These are phyloP conservation scores for Encarsia formosa DNA, from an alignment of 2,888 invertebrate genomes.

Conservation along the genomic window DNA sequence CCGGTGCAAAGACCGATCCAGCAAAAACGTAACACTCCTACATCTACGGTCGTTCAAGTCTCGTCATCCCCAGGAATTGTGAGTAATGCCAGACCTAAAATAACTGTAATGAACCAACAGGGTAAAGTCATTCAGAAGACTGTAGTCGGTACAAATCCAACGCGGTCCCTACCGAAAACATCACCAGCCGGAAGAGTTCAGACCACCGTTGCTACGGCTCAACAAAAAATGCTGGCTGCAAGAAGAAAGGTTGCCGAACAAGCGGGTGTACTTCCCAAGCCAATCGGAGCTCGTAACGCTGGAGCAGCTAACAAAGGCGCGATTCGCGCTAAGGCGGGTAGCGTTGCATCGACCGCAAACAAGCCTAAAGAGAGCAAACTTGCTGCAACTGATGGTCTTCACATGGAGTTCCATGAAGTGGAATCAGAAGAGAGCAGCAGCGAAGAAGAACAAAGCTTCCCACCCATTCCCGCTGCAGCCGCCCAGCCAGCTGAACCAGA, in stretches of 20 bases:
- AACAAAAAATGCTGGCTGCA: conserved; percentile 47
- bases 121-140: conserved; percentile 38
- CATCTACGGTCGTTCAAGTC: conserved; percentile 27
- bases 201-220: conserved; percentile 45
- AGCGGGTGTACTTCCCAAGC: conserved; percentile 41
- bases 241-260: conserved; percentile 48
- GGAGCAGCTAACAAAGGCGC: neutral
- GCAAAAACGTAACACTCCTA: conserved; percentile 22
- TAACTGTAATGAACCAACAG: conserved; percentile 36
- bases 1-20: conserved; percentile 18
- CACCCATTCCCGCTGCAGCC: conserved; percentile 47
- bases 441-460: conserved; percentile 60
- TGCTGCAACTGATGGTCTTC: conserved; percentile 45
- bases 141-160: conserved; percentile 25
- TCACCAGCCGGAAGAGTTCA: conserved; percentile 33
- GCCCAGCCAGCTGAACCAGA: conserved; percentile 56
- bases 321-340: conserved; percentile 11
- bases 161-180: conserved; percentile 30
- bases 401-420: conserved; percentile 51
- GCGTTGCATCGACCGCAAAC: conserved; percentile 28
- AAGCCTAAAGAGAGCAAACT: conserved; percentile 50
- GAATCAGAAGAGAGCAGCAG: conserved; percentile 53
- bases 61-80: conserved; percentile 30
- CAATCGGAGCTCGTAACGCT: neutral
- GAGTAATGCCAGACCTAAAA: conserved; percentile 39